Percentiles rank a stretch among this genome's conserved stretches.
phyloP scores from a whole-genome alignment of 1,140 invertebrate species.

The Aporrectodea caliginosa region DNA sequence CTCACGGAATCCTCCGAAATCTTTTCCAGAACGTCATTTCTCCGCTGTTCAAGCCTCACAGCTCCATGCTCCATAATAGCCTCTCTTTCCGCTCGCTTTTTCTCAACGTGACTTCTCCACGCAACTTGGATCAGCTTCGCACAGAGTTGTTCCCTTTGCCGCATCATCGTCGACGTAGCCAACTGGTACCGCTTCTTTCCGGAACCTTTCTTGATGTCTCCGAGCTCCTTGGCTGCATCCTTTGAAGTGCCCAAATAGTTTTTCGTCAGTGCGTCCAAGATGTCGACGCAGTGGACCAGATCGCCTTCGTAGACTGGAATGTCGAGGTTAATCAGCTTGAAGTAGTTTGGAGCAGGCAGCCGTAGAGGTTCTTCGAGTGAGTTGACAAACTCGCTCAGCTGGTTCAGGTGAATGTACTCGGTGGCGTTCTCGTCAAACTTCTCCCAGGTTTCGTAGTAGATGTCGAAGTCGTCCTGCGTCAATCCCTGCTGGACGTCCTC shows the following conservation, averaged over 20 bases:
- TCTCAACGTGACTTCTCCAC: conserved; percentile 14
- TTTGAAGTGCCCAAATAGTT: conserved; percentile 82
- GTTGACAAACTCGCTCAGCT: conserved; percentile 59
- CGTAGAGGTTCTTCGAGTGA: conserved; percentile 57
- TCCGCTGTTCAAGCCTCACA: not conserved
- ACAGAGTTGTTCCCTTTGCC: conserved; percentile 92
- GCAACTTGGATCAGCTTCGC: conserved; percentile 89
- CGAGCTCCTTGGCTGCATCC: conserved; percentile 16
- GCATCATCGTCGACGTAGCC: conserved; percentile 87
- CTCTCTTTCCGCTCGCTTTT: conserved; percentile 1
- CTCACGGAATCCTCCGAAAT: not conserved
- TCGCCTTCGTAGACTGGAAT: conserved; percentile 96
- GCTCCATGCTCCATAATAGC: not conserved
- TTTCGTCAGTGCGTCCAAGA: conserved; percentile 81
- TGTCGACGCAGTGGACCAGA: conserved; percentile 94
- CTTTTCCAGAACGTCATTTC: not conserved
- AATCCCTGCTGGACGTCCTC: conserved; percentile 97
- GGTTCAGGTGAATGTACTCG: conserved; percentile 89
- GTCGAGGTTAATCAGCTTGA: conserved; percentile 97
- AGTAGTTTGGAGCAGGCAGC: conserved; percentile 97
- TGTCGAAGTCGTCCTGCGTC: conserved; percentile 97
- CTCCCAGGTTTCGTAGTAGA: conserved; percentile 99
- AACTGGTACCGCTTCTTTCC: conserved; percentile 67
- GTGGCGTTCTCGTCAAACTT: conserved; percentile 95
- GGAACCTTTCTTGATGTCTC: conserved; percentile 24